These are phyloP conservation scores for Drosophila elegans DNA, from an alignment of 1,140 invertebrate species.

Conservation along the genomic window DNA sequence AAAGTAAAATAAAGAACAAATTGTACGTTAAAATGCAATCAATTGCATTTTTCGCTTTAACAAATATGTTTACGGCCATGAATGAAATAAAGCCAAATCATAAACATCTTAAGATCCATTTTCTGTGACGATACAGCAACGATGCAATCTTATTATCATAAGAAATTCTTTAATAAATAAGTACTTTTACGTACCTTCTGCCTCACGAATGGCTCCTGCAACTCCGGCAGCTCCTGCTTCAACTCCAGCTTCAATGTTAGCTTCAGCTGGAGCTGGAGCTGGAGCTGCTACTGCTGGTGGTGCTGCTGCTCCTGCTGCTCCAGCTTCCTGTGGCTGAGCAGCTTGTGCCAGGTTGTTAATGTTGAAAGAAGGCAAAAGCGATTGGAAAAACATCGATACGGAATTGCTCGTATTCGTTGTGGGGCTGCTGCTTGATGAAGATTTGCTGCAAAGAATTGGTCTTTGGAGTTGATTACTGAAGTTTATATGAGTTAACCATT, in stretches of 20 bases:
- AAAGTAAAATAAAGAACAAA: too few relatives aligned
- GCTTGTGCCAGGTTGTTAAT: slow-evolving; percentile 58
- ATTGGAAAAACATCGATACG: slow-evolving; percentile 88
- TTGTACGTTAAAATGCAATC: too few relatives aligned
- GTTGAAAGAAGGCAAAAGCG: slow-evolving; percentile 88
- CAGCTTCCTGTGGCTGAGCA: slow-evolving; percentile 57
- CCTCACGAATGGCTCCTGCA: slow-evolving; percentile 34
- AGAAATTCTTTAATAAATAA: neutral
- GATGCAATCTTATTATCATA: neutral
- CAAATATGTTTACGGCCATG: neutral
- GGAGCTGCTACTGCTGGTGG: slow-evolving; percentile 28
- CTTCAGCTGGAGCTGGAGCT: slow-evolving; percentile 9
- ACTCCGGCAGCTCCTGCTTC: slow-evolving; percentile 30
- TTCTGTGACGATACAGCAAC: slow-evolving; percentile 14
- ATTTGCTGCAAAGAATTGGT: slow-evolving; percentile 61
- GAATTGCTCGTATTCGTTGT: slow-evolving; percentile 77
- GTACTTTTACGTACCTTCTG: slow-evolving; percentile 14
- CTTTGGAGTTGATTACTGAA: neutral
- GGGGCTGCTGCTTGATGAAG: slow-evolving; percentile 86
- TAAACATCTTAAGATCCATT: neutral
- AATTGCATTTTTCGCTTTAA: too few relatives aligned
- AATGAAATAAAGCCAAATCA: neutral
- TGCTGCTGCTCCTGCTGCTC: slow-evolving; percentile 5
- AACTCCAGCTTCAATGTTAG: neutral
- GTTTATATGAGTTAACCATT: neutral